A percentile compares a stretch with the other conserved stretches of the same genome.
These are phyloP conservation scores for Penelope pileata DNA, from an alignment of 2,113 vertebrate genomes.

Conservation along the genomic window DNA sequence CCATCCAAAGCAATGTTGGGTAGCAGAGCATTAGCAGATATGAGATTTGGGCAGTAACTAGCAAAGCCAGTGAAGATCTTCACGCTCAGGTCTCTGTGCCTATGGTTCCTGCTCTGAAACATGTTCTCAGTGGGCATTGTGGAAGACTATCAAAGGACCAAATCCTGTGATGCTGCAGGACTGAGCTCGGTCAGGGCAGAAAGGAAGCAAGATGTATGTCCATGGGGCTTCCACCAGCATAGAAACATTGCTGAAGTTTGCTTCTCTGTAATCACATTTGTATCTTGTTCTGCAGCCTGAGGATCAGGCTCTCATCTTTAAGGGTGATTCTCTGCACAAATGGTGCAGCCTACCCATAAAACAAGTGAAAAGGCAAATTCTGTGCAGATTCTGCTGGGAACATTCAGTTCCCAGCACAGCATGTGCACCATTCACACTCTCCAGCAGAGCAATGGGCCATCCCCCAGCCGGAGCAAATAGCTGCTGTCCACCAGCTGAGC, in stretches of 20 bases:
- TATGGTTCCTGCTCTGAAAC: background rate
- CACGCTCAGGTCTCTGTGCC: background rate
- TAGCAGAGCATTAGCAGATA: background rate
- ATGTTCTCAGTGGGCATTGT: too few relatives aligned
- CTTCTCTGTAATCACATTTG: background rate
- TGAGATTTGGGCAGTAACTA: background rate
- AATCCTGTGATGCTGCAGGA: background rate
- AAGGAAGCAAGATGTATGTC: background rate
- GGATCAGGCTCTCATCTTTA: background rate
- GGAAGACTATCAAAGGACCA: background rate
- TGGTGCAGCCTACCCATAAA: background rate
- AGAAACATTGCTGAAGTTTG: background rate
- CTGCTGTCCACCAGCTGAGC: background rate
- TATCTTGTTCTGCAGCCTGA: background rate
- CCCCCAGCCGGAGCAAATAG: background rate
- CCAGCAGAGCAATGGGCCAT: background rate
- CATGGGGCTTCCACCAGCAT: fast-evolving
- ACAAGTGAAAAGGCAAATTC: background rate
- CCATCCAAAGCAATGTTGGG: background rate
- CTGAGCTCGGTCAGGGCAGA: background rate
- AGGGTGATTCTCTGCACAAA: background rate
- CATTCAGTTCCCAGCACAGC: background rate
- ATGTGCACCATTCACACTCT: fast-evolving
- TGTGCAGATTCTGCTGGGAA: too few relatives aligned
- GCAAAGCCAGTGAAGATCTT: background rate